Evolutionary conservation across 1,140 invertebrate species (phyloP).

Genomic region (Monomorium pharaonis): DNA sequence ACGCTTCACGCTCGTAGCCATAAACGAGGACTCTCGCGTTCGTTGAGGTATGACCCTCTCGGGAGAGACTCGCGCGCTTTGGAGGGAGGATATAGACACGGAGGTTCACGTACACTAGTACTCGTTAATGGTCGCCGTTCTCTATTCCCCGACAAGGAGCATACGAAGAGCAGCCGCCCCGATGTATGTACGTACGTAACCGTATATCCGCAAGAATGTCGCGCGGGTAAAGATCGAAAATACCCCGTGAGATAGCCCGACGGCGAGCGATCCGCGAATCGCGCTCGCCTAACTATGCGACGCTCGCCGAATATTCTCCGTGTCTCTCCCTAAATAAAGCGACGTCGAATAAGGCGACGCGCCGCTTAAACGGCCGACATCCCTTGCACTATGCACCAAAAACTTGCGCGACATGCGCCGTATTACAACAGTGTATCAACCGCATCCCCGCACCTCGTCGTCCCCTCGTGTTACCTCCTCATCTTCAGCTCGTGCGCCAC

Average conservation of each 20-base stretch:
- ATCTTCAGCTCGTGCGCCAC: slow-evolving; percentile 21
- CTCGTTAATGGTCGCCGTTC: slow-evolving; percentile 51
- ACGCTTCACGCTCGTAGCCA: slow-evolving; percentile 45
- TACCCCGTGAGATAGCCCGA: neutral
- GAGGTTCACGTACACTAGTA: slow-evolving; percentile 25
- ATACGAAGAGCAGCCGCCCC: neutral
- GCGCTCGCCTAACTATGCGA: slow-evolving; percentile 22
- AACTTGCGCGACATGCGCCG: slow-evolving; percentile 55
- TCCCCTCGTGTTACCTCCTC: neutral
- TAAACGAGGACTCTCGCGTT: slow-evolving; percentile 63
- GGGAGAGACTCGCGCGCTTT: slow-evolving; percentile 21
- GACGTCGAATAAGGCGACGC: slow-evolving; percentile 7
- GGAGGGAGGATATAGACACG: slow-evolving; percentile 36
- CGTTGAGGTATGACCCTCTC: slow-evolving; percentile 59
- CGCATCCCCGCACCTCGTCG: neutral
- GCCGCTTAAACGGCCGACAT: slow-evolving; percentile 14
- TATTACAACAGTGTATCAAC: slow-evolving; percentile 57
- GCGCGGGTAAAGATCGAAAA: slow-evolving; percentile 9
- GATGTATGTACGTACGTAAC: neutral
- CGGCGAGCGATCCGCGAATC: neutral
- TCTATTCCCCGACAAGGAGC: neutral
- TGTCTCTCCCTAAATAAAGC: slow-evolving; percentile 13
- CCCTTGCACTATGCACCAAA: slow-evolving; percentile 27
- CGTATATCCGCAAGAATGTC: slow-evolving; percentile 14
- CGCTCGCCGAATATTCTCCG: slow-evolving; percentile 15